Conservation (phyloP, 2,888 invertebrate species). For the Oegoconia quadripuncta region DNA sequence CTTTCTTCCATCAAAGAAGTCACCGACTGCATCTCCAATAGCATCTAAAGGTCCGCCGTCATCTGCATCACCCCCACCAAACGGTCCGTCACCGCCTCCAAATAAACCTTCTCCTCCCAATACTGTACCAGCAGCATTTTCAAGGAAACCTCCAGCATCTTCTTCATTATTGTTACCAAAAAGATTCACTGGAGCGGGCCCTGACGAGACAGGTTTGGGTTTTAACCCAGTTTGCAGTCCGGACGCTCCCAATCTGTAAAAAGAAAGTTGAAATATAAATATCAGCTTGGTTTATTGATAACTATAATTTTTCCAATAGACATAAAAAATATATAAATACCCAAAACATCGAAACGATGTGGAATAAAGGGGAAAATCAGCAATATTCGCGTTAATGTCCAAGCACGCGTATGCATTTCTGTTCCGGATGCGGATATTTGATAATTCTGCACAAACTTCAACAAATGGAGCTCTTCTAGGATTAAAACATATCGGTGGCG, state of each 20-base stretch:
- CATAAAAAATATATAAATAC: slow-evolving; percentile 30
- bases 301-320: too few relatives aligned
- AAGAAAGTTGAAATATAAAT: not conserved
- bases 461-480: slow-evolving; percentile 85
- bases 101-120: slow-evolving; percentile 27
- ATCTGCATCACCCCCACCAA: slow-evolving; percentile 30
- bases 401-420: slow-evolving; percentile 89
- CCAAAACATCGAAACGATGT: slow-evolving; percentile 75
- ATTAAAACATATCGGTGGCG: slow-evolving; percentile 84
- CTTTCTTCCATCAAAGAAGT: slow-evolving; percentile 48
- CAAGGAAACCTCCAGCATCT: slow-evolving; percentile 44
- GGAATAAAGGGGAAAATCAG: slow-evolving; percentile 77
- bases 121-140: slow-evolving; percentile 43
- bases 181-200: slow-evolving; percentile 59
- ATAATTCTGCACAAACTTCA: slow-evolving; percentile 86
- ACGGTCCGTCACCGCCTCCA: slow-evolving; percentile 26
- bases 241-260: slow-evolving; percentile 58
- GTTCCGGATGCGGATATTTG: slow-evolving; percentile 88
- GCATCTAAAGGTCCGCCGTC: slow-evolving; percentile 55
- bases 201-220: slow-evolving; percentile 61
- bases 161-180: slow-evolving; percentile 50
- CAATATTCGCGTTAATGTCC: slow-evolving; percentile 84
- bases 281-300: too few relatives aligned
- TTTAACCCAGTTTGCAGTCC: slow-evolving; percentile 69
- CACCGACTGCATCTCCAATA: slow-evolving; percentile 64